Percentiles rank a stretch among this genome's conserved stretches.
phyloP scores from a whole-genome alignment of 2,797 vertebrate genomes.

The Acridotheres tristis region DNA sequence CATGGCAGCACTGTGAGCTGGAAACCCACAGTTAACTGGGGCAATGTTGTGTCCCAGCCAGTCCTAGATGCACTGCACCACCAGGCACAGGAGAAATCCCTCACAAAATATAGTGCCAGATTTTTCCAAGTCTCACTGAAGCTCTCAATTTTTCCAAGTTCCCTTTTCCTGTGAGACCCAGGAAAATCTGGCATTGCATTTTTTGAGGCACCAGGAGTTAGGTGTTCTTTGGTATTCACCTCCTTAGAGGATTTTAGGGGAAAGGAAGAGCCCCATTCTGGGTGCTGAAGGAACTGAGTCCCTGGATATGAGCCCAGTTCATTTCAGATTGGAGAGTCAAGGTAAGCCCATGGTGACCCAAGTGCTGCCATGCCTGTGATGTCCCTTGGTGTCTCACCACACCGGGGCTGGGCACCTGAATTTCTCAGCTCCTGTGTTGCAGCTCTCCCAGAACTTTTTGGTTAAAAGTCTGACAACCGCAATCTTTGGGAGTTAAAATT shows the following conservation, averaged over 20 bases:
- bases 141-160: background rate
- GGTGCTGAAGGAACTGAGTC: background rate
- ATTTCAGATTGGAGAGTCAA: background rate
- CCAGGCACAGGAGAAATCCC: background rate
- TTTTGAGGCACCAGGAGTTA: background rate
- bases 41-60: background rate
- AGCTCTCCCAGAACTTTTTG: background rate
- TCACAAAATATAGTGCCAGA: background rate
- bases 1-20: background rate
- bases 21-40: background rate
- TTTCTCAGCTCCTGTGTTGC: background rate
- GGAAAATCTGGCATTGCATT: background rate
- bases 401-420: background rate
- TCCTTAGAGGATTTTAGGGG: background rate
- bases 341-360: background rate
- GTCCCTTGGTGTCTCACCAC: background rate
- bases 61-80: background rate
- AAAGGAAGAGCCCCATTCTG: background rate
- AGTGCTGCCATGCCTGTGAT: background rate
- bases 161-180: background rate
- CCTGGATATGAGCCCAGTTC: background rate
- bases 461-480: background rate
- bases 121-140: background rate
- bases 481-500: background rate
- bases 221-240: background rate